Percentiles rank a stretch among this genome's conserved stretches.
Conservation (phyloP, 53 echinoderm and acorn worm genomes). For the Crossaster papposus region DNA sequence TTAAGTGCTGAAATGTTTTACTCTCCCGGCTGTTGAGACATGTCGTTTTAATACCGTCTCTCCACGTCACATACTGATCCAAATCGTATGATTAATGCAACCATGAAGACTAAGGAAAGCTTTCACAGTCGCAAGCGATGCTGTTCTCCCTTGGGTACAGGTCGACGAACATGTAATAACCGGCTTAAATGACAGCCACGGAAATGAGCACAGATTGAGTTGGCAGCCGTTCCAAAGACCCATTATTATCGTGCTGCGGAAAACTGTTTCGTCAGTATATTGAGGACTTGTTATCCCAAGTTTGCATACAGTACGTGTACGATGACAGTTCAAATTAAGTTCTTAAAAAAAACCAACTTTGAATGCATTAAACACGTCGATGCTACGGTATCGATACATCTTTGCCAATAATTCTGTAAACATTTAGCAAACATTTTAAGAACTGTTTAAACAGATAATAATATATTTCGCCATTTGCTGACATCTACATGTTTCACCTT, state of each 20-base stretch:
- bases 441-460: no score
- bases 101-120: not conserved
- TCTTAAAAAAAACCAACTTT: no score
- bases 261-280: not conserved
- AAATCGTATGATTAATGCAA: not conserved
- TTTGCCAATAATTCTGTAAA: no score
- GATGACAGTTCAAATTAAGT: conserved; percentile 12
- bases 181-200: conserved; percentile 9
- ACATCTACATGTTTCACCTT: no score
- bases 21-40: not conserved
- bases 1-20: not conserved
- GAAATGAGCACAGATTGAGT: conserved; percentile 3
- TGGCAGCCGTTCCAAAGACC: conserved; percentile 6
- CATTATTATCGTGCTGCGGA: not conserved
- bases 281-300: not conserved
- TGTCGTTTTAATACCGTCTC: not conserved
- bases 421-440: no score
- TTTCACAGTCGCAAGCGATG: not conserved
- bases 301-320: not conserved
- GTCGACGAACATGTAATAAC: conserved; percentile 11
- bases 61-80: not conserved
- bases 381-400: no score
- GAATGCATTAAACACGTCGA: no score
- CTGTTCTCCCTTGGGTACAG: not conserved
- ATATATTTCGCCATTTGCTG: no score